These are phyloP conservation scores for Apogon hyalosoma DNA, from an alignment of 2,797 vertebrate species.

Conservation along the genomic window DNA sequence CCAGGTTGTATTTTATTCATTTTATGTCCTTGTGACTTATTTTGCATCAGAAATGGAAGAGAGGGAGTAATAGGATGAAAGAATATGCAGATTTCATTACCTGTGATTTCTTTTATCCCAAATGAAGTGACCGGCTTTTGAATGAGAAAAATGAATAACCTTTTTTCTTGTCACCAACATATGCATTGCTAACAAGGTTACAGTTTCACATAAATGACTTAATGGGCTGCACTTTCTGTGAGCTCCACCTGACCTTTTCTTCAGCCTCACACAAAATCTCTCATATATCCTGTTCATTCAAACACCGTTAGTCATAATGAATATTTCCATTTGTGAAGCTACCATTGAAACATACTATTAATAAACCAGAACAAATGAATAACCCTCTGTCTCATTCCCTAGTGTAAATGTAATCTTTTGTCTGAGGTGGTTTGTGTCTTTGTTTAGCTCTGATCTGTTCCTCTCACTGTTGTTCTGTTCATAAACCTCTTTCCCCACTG, in stretches of 20 bases:
- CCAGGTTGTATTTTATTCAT: constrained; percentile 6
- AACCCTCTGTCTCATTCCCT: constrained; percentile 28
- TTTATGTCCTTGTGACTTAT: constrained; percentile 30
- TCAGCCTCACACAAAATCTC: constrained; percentile 30
- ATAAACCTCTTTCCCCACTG: constrained; percentile 21
- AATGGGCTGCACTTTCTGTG: constrained; percentile 57
- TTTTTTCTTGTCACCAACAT: constrained; percentile 51
- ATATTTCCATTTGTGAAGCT: constrained; percentile 54
- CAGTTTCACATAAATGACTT: constrained; percentile 68
- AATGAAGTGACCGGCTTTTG: constrained; percentile 42
- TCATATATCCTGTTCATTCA: constrained; percentile 51
- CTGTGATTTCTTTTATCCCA: constrained; percentile 25
- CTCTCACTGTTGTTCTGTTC: constrained; percentile 24
- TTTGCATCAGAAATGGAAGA: constrained; percentile 44
- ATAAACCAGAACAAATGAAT: constrained; percentile 52
- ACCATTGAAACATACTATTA: constrained; percentile 57
- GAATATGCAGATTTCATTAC: constrained; percentile 52
- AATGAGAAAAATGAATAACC: constrained; percentile 61
- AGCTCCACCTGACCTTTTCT: constrained; percentile 54
- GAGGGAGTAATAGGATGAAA: constrained; percentile 40
- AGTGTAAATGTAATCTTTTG: constrained; percentile 52
- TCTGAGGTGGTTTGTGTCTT: constrained; percentile 34
- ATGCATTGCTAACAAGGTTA: constrained; percentile 66
- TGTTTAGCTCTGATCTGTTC: constrained; percentile 34
- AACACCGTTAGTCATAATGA: constrained; percentile 59